phyloP scores from a whole-genome alignment of 2,888 invertebrate species.

The Dendrolimus houi region DNA sequence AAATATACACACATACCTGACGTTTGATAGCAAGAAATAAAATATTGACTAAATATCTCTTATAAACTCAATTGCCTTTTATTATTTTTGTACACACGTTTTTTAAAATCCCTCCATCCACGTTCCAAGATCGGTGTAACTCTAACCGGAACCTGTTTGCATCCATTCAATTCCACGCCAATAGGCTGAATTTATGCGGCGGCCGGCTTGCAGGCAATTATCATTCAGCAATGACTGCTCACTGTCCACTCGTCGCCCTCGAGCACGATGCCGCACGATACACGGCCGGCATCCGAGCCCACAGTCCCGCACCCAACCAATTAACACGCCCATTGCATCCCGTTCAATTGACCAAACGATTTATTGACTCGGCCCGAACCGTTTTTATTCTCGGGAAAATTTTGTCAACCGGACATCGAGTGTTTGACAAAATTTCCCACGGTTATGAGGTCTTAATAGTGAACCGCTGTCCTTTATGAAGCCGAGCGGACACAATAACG shows the following conservation, averaged over 20 bases:
- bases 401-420: slow-evolving; percentile 22
- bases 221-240: slow-evolving; percentile 62
- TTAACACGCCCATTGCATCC: slow-evolving; percentile 67
- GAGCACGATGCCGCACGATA: slow-evolving; percentile 18
- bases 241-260: slow-evolving; percentile 48
- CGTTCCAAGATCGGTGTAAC: background rate
- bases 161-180: slow-evolving; percentile 54
- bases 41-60: too few species aligned
- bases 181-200: slow-evolving; percentile 52
- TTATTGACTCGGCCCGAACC: slow-evolving; percentile 43
- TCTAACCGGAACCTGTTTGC: slow-evolving; percentile 35
- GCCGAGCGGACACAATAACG: slow-evolving; percentile 72
- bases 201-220: slow-evolving; percentile 52
- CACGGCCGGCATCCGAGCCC: slow-evolving; percentile 21
- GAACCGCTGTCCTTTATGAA: slow-evolving; percentile 67
- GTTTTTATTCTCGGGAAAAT: slow-evolving; percentile 17
- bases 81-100: too few species aligned
- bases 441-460: slow-evolving; percentile 74
- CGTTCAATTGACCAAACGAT: slow-evolving; percentile 57
- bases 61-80: too few species aligned
- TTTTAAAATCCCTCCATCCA: background rate
- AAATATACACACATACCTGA: too few species aligned
- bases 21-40: too few species aligned
- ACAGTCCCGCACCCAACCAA: slow-evolving; percentile 51
- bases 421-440: slow-evolving; percentile 52